Base-by-base conservation (phyloP, 2,113 vertebrate genomes). In the Sebastes schlegelii region DNA sequence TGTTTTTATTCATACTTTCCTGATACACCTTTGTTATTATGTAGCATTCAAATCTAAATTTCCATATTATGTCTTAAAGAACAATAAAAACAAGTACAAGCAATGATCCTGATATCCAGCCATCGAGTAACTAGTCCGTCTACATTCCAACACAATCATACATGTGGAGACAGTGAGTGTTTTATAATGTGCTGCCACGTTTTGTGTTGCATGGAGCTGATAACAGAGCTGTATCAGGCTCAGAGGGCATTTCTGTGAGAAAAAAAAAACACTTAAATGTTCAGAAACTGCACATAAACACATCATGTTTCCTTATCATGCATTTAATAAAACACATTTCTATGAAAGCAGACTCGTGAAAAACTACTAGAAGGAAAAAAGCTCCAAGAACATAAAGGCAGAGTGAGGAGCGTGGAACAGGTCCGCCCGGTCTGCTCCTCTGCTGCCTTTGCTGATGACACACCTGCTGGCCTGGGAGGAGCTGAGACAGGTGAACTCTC, bases 381-480 rank as follows among this genome's bases (percentile, higher is more conserved):
- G 12, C 64, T 74, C 13, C 23, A 6, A 5, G 42, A 67, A 55
- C 21, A 43, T 19, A 43, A 51, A 67, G 72, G 49, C 45, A 49
- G 67, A 46, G 51, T 1, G n/a, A 48, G 46, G 10, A 73, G 49
- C 0, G 61, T n/a, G 74, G 76, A 96, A 95, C 95, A 93, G 95
- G 95, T 96, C 83, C 0, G 71, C 85, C 95, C 91, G 86, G 95
- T 96, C 91, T 65, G 73, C 55, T 58, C 11, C 76, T 52, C 80
- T 10, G n/a, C 81, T 77, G 83, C 79, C 21, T 66, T 76, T 57
- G 19, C 74, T 88, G 80, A 62, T 1, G 89, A 92, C 92, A 90
- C 94, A 94, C 95, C 95, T 95, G 92, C 77, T 64, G 74, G 63
- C n/a, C 48, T 80, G 91, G 92, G 90, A 88, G 95, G 95, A 93